Evolutionary conservation across 1,140 invertebrate species (phyloP), one percentile per base, ranked within the genome.

Genomic region (Euwallacea similis): DNA sequence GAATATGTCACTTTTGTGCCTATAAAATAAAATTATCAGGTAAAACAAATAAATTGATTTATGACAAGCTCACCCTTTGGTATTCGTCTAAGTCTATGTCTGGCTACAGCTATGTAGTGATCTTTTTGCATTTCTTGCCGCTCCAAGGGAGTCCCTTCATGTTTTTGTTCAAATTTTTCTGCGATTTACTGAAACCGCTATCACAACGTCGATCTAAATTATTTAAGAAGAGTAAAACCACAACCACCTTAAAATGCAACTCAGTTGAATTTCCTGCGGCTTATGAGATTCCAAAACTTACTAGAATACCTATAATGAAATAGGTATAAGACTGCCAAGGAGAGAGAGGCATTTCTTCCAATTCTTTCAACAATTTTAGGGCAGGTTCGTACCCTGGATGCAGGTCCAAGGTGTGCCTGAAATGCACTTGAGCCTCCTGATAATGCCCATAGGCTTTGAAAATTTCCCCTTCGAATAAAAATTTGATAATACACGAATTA

Each of bases 401-500:
- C 66, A 95, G 81, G 78, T 94, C 91, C 42, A 95, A 81, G 11
- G 92, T 89, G 76, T 94, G 92, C 71, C 88, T 85, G 55, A 94
- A 85, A 80, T 96, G 92, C 54, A 93, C 84, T 15, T 90, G 86
- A 54, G 93, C 93, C 82, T 95, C 92, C 84, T 93, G 79, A 81
- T 87, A 87, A 80, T 94, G 91, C 71, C 93, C 93, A 79, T 93
- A 94, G 6, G 92, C 91, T 80, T 92, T 92, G 76, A 92, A 91
- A 81, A 92, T 92, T 83, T 93, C 90, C 41, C 90, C 93, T 13
- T 2, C 9, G 46, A 11, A 50, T 21, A 13, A 2, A 50, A 50
- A 50, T 50, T 50, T 50, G 0, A 50, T 11, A 7, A 7, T 50
- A 13, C 2, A 2, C 9, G 13, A 50, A 2, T 11, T 50, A 0